Conservation (phyloP, 2,888 invertebrate genomes). For the Catonia carolina region DNA sequence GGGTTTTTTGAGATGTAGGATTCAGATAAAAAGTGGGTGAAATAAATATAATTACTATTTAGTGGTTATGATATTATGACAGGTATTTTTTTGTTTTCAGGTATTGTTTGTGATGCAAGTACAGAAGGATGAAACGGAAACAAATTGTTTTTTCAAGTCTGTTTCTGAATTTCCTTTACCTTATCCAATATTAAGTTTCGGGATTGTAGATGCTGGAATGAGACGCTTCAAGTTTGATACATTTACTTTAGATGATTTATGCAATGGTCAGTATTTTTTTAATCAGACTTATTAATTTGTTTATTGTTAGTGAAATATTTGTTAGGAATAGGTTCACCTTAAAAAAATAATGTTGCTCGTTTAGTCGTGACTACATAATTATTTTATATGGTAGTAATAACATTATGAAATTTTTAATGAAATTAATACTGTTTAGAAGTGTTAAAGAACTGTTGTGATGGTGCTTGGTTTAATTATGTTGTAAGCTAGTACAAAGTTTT, state of each 20-base stretch:
- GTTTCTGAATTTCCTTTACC: constrained; percentile 83
- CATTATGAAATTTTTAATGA: no score
- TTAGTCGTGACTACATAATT: no score
- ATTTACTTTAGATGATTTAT: constrained; percentile 23
- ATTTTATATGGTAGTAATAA: no score
- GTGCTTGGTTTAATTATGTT: no score
- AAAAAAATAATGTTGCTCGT: not conserved
- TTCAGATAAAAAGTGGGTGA: no score
- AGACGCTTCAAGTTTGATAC: constrained; percentile 19
- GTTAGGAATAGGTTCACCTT: constrained; percentile 37
- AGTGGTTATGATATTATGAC: no score
- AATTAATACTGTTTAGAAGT: no score
- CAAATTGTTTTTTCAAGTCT: constrained; percentile 59
- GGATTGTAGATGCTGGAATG: constrained; percentile 69
- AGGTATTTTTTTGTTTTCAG: constrained; percentile 39
- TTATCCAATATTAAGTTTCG: constrained; percentile 82
- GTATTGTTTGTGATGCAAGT: constrained; percentile 75
- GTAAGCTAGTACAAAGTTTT: no score
- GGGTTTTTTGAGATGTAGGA: no score
- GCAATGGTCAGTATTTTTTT: constrained; percentile 12
- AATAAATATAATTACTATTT: no score
- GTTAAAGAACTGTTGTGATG: no score
- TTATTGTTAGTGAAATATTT: constrained; percentile 50
- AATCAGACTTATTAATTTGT: constrained; percentile 32
- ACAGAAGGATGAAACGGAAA: constrained; percentile 52